Evolutionary conservation across 2,888 invertebrate genomes (phyloP), one percentile per base, ranked within the genome.

Genomic region (Neria commutata): DNA sequence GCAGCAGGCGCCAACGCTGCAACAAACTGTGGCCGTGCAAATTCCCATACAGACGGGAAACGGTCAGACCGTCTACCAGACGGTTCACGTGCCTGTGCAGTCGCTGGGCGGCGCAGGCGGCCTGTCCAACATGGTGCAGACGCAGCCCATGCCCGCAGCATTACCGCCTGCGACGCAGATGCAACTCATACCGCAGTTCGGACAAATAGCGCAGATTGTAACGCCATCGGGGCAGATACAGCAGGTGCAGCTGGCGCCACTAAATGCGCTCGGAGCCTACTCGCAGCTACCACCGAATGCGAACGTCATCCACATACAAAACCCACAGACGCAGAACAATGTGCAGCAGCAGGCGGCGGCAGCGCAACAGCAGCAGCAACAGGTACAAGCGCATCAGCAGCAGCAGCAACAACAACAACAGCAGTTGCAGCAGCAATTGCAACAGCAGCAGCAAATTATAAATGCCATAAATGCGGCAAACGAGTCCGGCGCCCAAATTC

Each of bases 11-110:
- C 67, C 70, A 6, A 62, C 75, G 50, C 61, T 77, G 16, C 72
- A 79, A 23, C 90, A 89, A 73, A 89, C 92, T 60, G 92, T 95
- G 53, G 94, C 94, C 0, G 92, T 96, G 3, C 96, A 96, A 81
- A 92, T 80, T 17, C 79, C 79, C 17, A 79, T 80, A 46, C 81
- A 80, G 56, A 79, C 80, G 0, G 76, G 71, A 37, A 70, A 63
- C 33, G 97, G 97, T 0, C 96, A 97, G 82, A 96, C 97, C 0
- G 90, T 97, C 60, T 92, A 95, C 81, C 97, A 98, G 80, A 96
- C 97, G 0, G 91, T 98, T 1, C 96, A 97, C 79, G 89, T 98
- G 71, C 97, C 97, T 0, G 86, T 96, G 17, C 95, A 95, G 80
- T 87, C 94, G 45, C 83, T 90, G 50, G 87, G 70, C 1, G 67